Percentiles rank a stretch among this genome's conserved stretches.
These are phyloP conservation scores for Melieria crassipennis DNA, from an alignment of 2,888 invertebrate genomes.

Conservation along the genomic window DNA sequence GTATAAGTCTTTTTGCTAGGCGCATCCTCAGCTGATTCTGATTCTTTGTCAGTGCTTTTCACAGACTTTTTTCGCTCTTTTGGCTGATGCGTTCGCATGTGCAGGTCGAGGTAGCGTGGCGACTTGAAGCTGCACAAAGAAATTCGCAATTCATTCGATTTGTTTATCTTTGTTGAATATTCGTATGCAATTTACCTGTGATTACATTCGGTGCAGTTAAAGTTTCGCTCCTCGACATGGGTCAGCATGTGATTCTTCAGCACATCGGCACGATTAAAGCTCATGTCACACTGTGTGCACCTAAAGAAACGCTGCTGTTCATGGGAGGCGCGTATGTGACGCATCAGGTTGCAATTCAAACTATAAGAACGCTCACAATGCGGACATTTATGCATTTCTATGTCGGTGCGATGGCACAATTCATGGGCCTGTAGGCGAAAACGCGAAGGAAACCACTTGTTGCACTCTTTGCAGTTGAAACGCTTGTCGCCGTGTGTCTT, in stretches of 20 bases:
- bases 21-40: not conserved
- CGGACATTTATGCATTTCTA: conserved; percentile 35
- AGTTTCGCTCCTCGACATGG: conserved; percentile 41
- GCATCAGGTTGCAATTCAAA: conserved; percentile 42
- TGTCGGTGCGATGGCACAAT: conserved; percentile 38
- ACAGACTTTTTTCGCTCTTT: not conserved
- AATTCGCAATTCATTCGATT: not conserved
- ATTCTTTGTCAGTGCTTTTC: conserved; percentile 7
- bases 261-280: conserved; percentile 43
- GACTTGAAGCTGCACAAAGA: conserved; percentile 45
- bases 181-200: conserved; percentile 37
- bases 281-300: conserved; percentile 41
- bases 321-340: conserved; percentile 44
- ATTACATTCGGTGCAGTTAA: conserved; percentile 41
- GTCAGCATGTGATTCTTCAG: conserved; percentile 45
- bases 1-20: conserved; percentile 2
- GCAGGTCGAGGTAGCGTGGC: conserved; percentile 39
- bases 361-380: conserved; percentile 42
- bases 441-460: conserved; percentile 43
- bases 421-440: conserved; percentile 44
- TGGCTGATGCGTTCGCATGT: conserved; percentile 37
- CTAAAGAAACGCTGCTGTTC: conserved; percentile 31
- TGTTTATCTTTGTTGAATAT: too few relatives aligned
- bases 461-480: conserved; percentile 45
- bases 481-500: conserved; percentile 43